A percentile compares a stretch with the other conserved stretches of the same genome.
phyloP scores from a whole-genome alignment of 2,113 vertebrate genomes.

The Ursus arctos region DNA sequence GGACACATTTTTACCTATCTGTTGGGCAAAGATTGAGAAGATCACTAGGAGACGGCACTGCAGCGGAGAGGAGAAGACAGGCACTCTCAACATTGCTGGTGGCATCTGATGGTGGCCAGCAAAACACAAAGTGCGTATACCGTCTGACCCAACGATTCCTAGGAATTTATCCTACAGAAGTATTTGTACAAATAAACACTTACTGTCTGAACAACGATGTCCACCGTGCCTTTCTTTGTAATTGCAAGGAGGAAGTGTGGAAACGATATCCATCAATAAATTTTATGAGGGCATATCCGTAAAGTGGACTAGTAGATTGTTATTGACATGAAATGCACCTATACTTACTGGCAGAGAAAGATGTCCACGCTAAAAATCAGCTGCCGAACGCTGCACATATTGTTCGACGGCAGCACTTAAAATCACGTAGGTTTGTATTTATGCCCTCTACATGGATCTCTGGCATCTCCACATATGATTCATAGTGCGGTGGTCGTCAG shows the following conservation, averaged over 20 bases:
- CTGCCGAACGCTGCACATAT: background rate
- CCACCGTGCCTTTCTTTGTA: background rate
- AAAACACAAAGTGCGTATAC: background rate
- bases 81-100: background rate
- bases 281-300: background rate
- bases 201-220: background rate
- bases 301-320: background rate
- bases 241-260: background rate
- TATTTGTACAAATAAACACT: background rate
- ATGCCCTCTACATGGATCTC: background rate
- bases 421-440: background rate
- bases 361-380: background rate
- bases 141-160: background rate
- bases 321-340: conserved; percentile 6
- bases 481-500: background rate
- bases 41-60: too few relatives aligned
- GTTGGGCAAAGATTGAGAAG: background rate
- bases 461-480: background rate
- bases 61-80: background rate
- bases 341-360: background rate
- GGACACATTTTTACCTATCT: background rate
- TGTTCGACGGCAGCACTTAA: background rate
- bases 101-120: background rate
- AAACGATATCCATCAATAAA: background rate
- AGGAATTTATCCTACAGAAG: background rate